Evolutionary conservation across 1,140 invertebrate species (phyloP), one percentile per base, ranked within the genome.

Genomic region (Atta colombica): DNA sequence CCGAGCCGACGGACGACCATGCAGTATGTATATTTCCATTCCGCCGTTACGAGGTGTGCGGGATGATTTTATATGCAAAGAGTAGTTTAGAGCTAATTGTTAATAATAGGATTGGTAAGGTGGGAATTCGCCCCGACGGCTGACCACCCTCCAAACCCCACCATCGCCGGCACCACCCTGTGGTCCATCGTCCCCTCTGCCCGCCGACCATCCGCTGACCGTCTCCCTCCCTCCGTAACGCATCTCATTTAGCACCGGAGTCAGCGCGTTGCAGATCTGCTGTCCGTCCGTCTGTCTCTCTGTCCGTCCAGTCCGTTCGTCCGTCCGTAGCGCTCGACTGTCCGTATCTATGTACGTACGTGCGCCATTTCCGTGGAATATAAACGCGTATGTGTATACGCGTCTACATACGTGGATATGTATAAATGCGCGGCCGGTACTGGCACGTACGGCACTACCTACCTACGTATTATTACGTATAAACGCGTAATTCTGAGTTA

Each of bases 51-150:
- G 94, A 94, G 93, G 93, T 93, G 94, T 89, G 93, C 89, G 90
- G 89, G 92, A 92, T 93, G 93, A 94, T 95, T 95, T 94, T 93
- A 94, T 94, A 95, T 95, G 95, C 95, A 95, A 95, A 95, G 94
- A 95, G 94, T 95, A 95, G 95, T 95, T 95, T 95, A 94, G 92
- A 95, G 93, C 94, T 95, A 95, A 95, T 95, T 95, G 94, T 95
- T 95, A 95, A 95, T 95, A 95, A 95, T 95, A 95, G 94, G 94
- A 95, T 95, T 95, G 95, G 95, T 95, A 95, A 95, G 95, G 94
- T 95, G 95, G 95, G 95, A 95, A 95, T 95, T 95, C 93, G 89
- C 89, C 92, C 87, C 89, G 84, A 78, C 90, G 84, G 88, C 74
- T 60, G 66, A 61, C 61, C 66, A 65, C 65, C 66, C 74, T 72